phyloP scores from a whole-genome alignment of 2,113 vertebrate species.

The Glareola pratincola region DNA sequence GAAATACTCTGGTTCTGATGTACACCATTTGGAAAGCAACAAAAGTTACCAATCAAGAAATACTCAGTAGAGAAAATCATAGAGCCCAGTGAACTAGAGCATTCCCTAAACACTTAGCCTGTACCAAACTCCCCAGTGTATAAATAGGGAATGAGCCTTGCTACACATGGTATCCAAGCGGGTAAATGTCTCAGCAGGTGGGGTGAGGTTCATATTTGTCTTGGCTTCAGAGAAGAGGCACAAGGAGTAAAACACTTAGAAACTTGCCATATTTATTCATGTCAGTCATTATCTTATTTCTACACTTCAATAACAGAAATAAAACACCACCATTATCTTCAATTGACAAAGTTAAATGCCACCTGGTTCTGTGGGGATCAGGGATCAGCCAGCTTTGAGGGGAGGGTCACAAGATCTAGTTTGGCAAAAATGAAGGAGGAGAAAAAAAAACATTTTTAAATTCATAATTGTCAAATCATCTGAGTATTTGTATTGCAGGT shows the following conservation, averaged over 20 bases:
- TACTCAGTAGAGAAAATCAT: neutral
- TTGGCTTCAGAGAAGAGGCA: neutral
- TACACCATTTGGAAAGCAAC: neutral
- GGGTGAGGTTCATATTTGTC: neutral
- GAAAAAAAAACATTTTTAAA: neutral
- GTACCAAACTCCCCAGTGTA: neutral
- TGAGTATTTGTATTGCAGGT: neutral
- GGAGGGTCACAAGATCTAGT: neutral
- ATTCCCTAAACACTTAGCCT: neutral
- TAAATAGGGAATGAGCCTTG: neutral
- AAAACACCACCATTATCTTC: neutral
- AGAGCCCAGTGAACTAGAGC: neutral
- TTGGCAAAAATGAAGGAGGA: neutral
- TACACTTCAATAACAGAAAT: neutral
- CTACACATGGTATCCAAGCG: accelerated
- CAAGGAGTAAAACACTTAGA: neutral
- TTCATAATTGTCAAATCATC: neutral
- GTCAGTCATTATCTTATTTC: neutral
- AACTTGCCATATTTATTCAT: neutral
- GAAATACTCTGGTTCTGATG: neutral
- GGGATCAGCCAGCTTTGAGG: neutral
- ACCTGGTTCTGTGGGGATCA: neutral
- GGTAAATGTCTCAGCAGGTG: neutral
- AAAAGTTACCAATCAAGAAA: neutral
- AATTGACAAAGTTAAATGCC: neutral